These are phyloP conservation scores for Chionis minor DNA, from an alignment of 2,113 vertebrate species.

Conservation along the genomic window DNA sequence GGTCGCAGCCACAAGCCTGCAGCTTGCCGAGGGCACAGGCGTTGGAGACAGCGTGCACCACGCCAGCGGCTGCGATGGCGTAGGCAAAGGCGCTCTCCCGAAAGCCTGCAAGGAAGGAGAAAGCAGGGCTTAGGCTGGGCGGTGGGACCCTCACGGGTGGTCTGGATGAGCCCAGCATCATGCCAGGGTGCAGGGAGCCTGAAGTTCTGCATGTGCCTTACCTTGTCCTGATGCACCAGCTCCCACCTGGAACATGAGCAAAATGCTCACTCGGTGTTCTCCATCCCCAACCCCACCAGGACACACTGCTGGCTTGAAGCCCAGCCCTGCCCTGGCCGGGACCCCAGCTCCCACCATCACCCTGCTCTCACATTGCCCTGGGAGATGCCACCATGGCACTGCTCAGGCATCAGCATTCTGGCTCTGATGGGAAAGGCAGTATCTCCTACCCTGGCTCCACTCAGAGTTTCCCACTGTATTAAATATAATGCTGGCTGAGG, in stretches of 20 bases:
- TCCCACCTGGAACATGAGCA: background rate
- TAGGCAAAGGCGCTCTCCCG: slow-evolving; percentile 96
- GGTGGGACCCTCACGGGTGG: fast-evolving
- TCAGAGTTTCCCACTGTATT: background rate
- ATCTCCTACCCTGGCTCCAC: background rate
- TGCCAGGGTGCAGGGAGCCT: fast-evolving
- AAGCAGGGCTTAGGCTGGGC: fast-evolving
- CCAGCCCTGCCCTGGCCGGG: background rate
- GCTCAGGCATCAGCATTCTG: background rate
- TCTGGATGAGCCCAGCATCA: background rate
- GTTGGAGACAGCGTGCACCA: slow-evolving; percentile 94
- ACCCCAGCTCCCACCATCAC: background rate
- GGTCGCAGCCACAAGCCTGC: slow-evolving; percentile 91
- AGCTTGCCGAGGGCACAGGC: slow-evolving; percentile 96
- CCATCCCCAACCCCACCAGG: background rate
- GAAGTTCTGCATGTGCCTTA: background rate
- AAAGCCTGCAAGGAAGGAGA: slow-evolving; percentile 80
- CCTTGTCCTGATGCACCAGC: background rate
- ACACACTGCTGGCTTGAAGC: background rate
- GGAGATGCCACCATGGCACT: background rate
- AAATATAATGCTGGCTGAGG: background rate
- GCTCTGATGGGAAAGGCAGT: background rate
- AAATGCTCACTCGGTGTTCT: background rate
- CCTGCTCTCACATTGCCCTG: background rate
- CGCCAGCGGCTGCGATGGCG: slow-evolving; percentile 90